These are phyloP conservation scores for Penaeus vannamei DNA, from an alignment of 1,140 invertebrate genomes.

Conservation along the genomic window DNA sequence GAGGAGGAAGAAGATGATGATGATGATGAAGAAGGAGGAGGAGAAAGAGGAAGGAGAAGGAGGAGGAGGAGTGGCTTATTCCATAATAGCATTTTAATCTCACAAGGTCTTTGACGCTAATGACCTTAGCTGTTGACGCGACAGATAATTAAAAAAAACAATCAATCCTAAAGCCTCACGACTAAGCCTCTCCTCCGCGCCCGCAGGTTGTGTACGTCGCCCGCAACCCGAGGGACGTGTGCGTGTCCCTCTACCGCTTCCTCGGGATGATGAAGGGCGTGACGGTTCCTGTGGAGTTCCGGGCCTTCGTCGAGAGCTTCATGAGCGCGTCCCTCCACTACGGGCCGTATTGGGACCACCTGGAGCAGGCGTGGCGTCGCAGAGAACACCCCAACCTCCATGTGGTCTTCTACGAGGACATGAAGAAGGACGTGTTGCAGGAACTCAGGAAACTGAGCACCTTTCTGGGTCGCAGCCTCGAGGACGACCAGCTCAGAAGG, in stretches of 20 bases:
- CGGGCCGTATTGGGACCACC: conserved; percentile 22
- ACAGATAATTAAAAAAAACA: too few species aligned
- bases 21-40: too few species aligned
- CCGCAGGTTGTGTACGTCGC: conserved; percentile 39
- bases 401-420: conserved; percentile 50
- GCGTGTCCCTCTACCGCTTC: conserved; percentile 11
- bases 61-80: not conserved
- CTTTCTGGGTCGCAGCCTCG: not conserved
- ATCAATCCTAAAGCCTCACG: too few species aligned
- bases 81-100: too few species aligned
- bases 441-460: not conserved
- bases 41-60: not conserved
- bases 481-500: not conserved
- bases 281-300: not conserved
- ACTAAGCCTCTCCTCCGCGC: not conserved
- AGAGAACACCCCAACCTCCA: conserved; percentile 36
- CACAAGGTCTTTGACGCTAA: too few species aligned
- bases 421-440: conserved; percentile 9
- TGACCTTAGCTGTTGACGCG: too few species aligned
- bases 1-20: too few species aligned
- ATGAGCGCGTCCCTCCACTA: not conserved
- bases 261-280: not conserved
- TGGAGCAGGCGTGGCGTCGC: conserved; percentile 42
- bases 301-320: not conserved
- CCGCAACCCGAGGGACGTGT: conserved; percentile 36